Base-by-base conservation (phyloP, 2,113 vertebrate species). In the Leiothrix lutea region DNA sequence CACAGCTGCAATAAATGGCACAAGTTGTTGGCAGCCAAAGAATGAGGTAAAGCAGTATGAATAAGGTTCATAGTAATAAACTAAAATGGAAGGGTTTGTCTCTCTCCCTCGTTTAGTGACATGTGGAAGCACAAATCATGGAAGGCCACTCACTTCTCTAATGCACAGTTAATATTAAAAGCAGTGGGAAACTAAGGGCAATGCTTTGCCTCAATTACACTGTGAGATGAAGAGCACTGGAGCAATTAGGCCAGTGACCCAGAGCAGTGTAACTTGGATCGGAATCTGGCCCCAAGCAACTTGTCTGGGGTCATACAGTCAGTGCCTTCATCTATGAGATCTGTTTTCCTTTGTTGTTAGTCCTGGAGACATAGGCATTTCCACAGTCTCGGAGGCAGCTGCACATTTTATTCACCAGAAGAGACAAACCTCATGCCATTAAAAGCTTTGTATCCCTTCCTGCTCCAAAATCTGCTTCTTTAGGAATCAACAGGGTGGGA, bases 211-310 rank as follows among this genome's bases (percentile, higher is more conserved):
- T 90, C 51, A 82, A 48, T 94, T 83, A 40, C 29, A 35, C 42
- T 48, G 26, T 62, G 62, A 83, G 85, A 82, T 40, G 74, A 78
- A 83, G 62, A 95, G 38, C 64, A 31, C 44, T 85, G 79, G 71
- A 83, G 71, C 82, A 85, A 62, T 95, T 90, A 93, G 64, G 56
- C 54, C 54, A 75, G 65, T 90, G 93, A 96, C 90, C 90, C 82
- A 93, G 60, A 90, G 81, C 62, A 51, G 42, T 29, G 44, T 71
- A 67, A 93, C 64, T 83, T 77, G 85, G 72, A 60, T 86, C 0
- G 8, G 82, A 96, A 88, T 93, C 75, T 96, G 72, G 51, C 88
- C 75, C 26, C 72, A 67, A 38, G 94, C 75, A 90, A 71, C 44
- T 93, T 50, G 64, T 66, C 65, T 65, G 48, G 85, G 50, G 79